Conservation (phyloP, 2,888 invertebrate species). For the Patella ulyssiponensis region DNA sequence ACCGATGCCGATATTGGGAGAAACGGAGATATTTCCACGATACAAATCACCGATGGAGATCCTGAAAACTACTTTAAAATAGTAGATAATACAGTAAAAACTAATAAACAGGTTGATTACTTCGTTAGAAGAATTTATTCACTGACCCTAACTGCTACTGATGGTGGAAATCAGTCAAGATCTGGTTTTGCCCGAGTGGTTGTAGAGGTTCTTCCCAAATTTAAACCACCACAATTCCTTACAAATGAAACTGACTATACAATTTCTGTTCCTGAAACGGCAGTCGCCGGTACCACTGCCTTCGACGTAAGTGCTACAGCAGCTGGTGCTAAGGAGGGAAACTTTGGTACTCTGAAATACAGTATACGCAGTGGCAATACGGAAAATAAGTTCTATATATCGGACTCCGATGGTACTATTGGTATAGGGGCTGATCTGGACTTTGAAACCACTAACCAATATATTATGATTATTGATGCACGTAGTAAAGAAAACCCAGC, state of each 20-base stretch:
- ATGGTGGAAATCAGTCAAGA: slow-evolving; percentile 39
- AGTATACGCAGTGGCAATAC: slow-evolving; percentile 43
- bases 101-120: slow-evolving; percentile 41
- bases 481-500: slow-evolving; percentile 36
- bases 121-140: slow-evolving; percentile 43
- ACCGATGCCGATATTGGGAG: slow-evolving; percentile 88
- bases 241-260: background rate
- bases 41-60: slow-evolving; percentile 75
- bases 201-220: slow-evolving; percentile 43
- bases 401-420: slow-evolving; percentile 46
- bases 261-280: slow-evolving; percentile 42
- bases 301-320: slow-evolving; percentile 49
- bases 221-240: slow-evolving; percentile 41
- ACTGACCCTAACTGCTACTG: slow-evolving; percentile 43
- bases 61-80: slow-evolving; percentile 42
- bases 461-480: slow-evolving; percentile 42
- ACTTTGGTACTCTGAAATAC: slow-evolving; percentile 41
- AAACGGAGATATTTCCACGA: slow-evolving; percentile 83
- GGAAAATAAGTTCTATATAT: slow-evolving; percentile 40
- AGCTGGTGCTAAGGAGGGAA: slow-evolving; percentile 44
- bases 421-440: slow-evolving; percentile 42
- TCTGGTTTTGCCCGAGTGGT: slow-evolving; percentile 42
- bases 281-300: slow-evolving; percentile 35
- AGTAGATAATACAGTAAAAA: slow-evolving; percentile 31
- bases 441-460: slow-evolving; percentile 35